Percentiles rank a stretch among this genome's conserved stretches.
These are phyloP conservation scores for Cloeon dipterum DNA, from an alignment of 2,888 invertebrate species.

Conservation along the genomic window DNA sequence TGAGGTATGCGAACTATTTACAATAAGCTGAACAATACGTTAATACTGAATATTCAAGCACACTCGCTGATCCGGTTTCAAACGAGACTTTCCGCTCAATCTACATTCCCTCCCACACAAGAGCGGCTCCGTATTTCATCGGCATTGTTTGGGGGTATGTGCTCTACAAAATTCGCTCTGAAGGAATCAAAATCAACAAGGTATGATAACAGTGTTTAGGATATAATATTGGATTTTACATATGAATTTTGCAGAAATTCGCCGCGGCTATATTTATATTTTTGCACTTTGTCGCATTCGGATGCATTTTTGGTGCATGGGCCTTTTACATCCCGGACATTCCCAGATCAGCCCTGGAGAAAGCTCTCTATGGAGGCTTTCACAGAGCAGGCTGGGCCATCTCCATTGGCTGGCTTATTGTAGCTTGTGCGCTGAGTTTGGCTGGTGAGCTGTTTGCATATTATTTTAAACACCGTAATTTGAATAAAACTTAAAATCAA, in stretches of 20 bases:
- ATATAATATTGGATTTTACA: too few relatives aligned
- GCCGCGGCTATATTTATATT: background rate
- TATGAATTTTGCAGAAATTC: background rate
- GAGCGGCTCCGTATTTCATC: constrained; percentile 30
- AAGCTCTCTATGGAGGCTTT: constrained; percentile 4
- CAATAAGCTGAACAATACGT: too few relatives aligned
- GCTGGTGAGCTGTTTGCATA: constrained; percentile 1
- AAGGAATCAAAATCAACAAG: constrained; percentile 2
- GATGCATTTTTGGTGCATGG: constrained; percentile 4
- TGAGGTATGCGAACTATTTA: constrained; percentile 28
- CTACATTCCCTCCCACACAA: constrained; percentile 34
- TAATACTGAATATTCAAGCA: constrained; percentile 3
- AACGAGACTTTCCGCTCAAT: constrained; percentile 19
- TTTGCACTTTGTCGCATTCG: constrained; percentile 1
- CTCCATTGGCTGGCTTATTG: constrained; percentile 4
- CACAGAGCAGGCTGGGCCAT: constrained; percentile 4
- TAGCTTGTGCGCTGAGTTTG: constrained; percentile 2
- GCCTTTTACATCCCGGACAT: constrained; percentile 4
- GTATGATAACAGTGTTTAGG: background rate
- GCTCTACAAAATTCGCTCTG: constrained; percentile 14
- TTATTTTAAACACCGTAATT: background rate
- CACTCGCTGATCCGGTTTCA: constrained; percentile 4
- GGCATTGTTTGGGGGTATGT: constrained; percentile 30
- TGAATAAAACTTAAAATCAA: constrained; percentile 3
- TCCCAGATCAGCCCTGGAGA: constrained; percentile 1